phyloP scores from a whole-genome alignment of 2,888 invertebrate species.

The Luperina nickerlii region DNA sequence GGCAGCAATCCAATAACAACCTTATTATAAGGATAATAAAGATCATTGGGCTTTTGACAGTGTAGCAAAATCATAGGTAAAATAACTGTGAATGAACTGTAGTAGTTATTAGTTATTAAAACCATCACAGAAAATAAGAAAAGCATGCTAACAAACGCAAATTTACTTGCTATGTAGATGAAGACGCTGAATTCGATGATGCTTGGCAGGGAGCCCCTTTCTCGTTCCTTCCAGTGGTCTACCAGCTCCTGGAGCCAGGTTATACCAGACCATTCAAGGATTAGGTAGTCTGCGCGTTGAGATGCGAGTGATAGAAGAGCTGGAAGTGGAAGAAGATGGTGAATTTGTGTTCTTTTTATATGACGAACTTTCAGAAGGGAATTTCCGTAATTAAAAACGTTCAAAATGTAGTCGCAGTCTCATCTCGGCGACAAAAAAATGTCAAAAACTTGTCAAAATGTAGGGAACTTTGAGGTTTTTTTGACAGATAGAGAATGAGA shows the following conservation, averaged over 20 bases:
- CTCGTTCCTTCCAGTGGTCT: constrained; percentile 94
- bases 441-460: neutral
- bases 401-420: neutral
- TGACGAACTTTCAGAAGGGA: neutral
- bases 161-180: constrained; percentile 96
- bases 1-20: too few species aligned
- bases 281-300: constrained; percentile 96
- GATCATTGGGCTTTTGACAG: too few species aligned
- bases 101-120: constrained; percentile 1
- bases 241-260: constrained; percentile 94
- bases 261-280: constrained; percentile 94
- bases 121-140: constrained; percentile 18
- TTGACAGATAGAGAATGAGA: neutral
- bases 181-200: constrained; percentile 95
- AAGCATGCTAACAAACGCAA: constrained; percentile 81
- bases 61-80: neutral
- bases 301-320: constrained; percentile 98
- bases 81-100: neutral
- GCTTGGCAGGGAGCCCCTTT: constrained; percentile 94
- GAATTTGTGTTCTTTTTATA: neutral
- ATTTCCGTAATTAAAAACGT: neutral
- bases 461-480: neutral
- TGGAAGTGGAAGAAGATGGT: constrained; percentile 76
- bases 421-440: neutral
- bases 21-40: too few species aligned